Evolutionary conservation across 2,888 invertebrate genomes (phyloP).

Genomic region (Drosophila meridiana): DNA sequence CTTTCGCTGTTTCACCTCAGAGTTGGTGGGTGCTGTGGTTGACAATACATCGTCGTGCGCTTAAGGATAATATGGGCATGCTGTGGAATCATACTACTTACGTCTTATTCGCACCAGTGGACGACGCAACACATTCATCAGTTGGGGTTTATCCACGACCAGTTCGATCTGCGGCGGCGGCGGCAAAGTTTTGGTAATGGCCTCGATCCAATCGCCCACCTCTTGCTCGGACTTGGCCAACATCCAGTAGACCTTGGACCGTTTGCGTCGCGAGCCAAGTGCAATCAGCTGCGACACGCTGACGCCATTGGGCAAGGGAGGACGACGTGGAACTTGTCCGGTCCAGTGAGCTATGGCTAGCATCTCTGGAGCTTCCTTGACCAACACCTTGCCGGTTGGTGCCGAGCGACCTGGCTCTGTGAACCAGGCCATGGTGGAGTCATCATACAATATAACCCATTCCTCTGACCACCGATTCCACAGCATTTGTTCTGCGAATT

Average conservation of each 20-base stretch:
- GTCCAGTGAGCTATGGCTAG: constrained; percentile 93
- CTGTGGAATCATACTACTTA: constrained; percentile 84
- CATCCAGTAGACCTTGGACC: constrained; percentile 92
- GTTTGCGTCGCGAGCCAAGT: constrained; percentile 89
- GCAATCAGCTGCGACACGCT: constrained; percentile 91
- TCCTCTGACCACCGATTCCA: constrained; percentile 93
- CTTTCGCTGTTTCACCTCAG: constrained; percentile 85
- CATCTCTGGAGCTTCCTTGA: constrained; percentile 93
- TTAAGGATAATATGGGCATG: constrained; percentile 17
- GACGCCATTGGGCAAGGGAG: constrained; percentile 89
- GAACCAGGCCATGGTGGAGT: constrained; percentile 95
- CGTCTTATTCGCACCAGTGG: constrained; percentile 88
- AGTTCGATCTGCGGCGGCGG: constrained; percentile 91
- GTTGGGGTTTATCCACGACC: constrained; percentile 89
- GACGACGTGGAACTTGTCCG: constrained; percentile 90
- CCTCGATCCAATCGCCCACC: constrained; percentile 93
- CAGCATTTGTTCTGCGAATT: constrained; percentile 90
- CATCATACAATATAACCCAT: constrained; percentile 93
- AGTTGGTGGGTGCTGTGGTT: constrained; percentile 86
- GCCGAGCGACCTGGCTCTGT: constrained; percentile 86
- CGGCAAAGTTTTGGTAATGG: constrained; percentile 92
- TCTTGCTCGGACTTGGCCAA: constrained; percentile 91
- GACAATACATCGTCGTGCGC: constrained; percentile 5
- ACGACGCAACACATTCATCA: constrained; percentile 88
- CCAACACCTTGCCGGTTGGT: constrained; percentile 86